Evolutionary conservation across 2,113 vertebrate genomes (phyloP).

Genomic region (Hippocampus comes): DNA sequence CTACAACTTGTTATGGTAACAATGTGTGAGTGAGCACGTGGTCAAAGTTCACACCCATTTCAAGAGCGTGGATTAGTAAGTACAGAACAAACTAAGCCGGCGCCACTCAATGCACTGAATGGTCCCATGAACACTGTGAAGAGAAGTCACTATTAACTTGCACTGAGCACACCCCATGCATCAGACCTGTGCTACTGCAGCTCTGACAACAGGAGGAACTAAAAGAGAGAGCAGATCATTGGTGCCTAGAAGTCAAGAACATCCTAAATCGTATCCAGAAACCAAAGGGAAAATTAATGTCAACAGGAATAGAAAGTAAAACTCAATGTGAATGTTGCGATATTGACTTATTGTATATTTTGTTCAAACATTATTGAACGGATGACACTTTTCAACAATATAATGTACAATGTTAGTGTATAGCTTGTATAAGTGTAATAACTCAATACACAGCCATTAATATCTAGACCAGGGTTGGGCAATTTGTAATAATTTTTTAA

Average conservation of each 20-base stretch:
- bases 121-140: slow-evolving; percentile 32
- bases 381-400: not conserved
- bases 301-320: not conserved
- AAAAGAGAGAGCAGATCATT: slow-evolving; percentile 39
- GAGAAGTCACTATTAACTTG: slow-evolving; percentile 24
- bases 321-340: not conserved
- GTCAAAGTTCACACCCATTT: slow-evolving; percentile 31
- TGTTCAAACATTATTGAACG: not conserved
- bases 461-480: too few relatives aligned
- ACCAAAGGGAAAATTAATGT: not conserved
- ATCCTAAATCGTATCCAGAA: not conserved
- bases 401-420: too few relatives aligned
- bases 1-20: slow-evolving; percentile 28
- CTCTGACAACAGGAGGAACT: slow-evolving; percentile 55
- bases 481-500: too few relatives aligned
- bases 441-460: too few relatives aligned
- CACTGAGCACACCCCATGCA: slow-evolving; percentile 61
- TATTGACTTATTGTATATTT: not conserved
- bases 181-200: slow-evolving; percentile 58
- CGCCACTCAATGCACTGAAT: slow-evolving; percentile 38
- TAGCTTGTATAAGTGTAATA: too few relatives aligned
- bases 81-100: slow-evolving; percentile 32
- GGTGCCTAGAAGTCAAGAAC: not conserved
- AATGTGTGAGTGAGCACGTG: slow-evolving; percentile 22
- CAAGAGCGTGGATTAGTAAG: slow-evolving; percentile 25